Conservation (phyloP, 2,797 vertebrate genomes). For the Enteromius paludinosus region DNA sequence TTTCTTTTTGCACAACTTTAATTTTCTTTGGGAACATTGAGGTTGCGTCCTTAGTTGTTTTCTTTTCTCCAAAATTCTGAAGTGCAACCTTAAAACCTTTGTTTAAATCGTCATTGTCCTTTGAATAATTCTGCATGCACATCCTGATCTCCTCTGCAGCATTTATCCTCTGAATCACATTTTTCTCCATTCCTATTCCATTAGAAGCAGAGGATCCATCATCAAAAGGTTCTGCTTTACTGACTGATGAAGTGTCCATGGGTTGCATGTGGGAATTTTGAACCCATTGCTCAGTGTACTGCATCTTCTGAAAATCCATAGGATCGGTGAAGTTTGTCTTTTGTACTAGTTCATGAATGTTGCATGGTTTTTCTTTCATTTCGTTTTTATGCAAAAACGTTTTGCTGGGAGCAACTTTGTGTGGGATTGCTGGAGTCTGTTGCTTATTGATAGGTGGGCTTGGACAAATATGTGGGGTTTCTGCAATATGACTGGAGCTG, state of each 20-base stretch:
- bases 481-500: slow-evolving; percentile 58
- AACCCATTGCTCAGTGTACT: slow-evolving; percentile 67
- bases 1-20: slow-evolving; percentile 5
- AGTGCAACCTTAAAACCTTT: slow-evolving; percentile 66
- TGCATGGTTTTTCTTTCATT: slow-evolving; percentile 16
- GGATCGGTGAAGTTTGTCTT: slow-evolving; percentile 33
- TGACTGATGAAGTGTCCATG: slow-evolving; percentile 46
- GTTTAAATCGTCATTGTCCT: slow-evolving; percentile 59
- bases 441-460: slow-evolving; percentile 69
- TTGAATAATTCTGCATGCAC: slow-evolving; percentile 57
- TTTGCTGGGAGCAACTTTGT: slow-evolving; percentile 57
- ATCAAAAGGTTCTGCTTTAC: slow-evolving; percentile 21
- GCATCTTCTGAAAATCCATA: slow-evolving; percentile 59
- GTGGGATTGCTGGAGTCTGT: slow-evolving; percentile 55
- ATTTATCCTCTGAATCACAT: slow-evolving; percentile 69
- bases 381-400: slow-evolving; percentile 59
- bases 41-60: slow-evolving; percentile 63
- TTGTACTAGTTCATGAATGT: slow-evolving; percentile 39
- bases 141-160: slow-evolving; percentile 56
- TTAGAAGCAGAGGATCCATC: slow-evolving; percentile 36
- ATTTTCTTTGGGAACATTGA: slow-evolving; percentile 59
- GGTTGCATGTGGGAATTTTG: slow-evolving; percentile 36
- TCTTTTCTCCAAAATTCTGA: slow-evolving; percentile 70
- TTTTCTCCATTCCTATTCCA: slow-evolving; percentile 66
- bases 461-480: slow-evolving; percentile 70